Percentiles rank a stretch among this genome's conserved stretches.
These are phyloP conservation scores for Nerophis ophidion DNA, from an alignment of 2,113 vertebrate genomes.

Conservation along the genomic window DNA sequence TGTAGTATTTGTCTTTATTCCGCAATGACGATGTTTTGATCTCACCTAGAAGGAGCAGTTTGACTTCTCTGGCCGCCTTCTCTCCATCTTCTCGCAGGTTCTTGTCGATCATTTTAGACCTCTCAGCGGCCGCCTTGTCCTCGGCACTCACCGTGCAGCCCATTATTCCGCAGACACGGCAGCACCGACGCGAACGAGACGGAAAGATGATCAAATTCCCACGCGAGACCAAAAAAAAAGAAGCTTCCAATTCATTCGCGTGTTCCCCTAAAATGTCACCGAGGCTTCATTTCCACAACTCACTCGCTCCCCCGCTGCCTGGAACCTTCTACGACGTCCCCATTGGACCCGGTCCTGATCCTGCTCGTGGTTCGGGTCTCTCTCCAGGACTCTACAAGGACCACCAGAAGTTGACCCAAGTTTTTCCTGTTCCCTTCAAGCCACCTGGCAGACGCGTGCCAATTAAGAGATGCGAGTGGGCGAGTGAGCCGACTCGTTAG, in stretches of 20 bases:
- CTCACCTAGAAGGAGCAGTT: slow-evolving; percentile 84
- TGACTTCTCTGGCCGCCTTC: slow-evolving; percentile 92
- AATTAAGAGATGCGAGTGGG: no score
- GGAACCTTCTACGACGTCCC: slow-evolving; percentile 16
- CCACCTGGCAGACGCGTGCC: no score
- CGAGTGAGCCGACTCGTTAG: no score
- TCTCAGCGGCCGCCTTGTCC: slow-evolving; percentile 90
- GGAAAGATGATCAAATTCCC: slow-evolving; percentile 8
- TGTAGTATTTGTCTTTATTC: no score
- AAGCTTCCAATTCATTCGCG: slow-evolving; percentile 3
- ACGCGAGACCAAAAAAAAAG: background rate
- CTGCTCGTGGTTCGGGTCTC: no score
- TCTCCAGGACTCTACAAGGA: no score
- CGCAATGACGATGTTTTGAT: no score
- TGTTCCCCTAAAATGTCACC: slow-evolving; percentile 2
- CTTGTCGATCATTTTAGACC: slow-evolving; percentile 95
- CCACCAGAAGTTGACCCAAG: no score
- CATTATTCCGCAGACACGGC: slow-evolving; percentile 73
- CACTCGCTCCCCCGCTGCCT: slow-evolving; percentile 23
- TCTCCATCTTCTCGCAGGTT: slow-evolving; percentile 93
- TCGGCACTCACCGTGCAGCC: slow-evolving; percentile 92
- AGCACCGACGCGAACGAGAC: slow-evolving; percentile 9
- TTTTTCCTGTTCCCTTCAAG: no score
- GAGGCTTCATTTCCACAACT: slow-evolving; percentile 32
- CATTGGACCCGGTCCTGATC: background rate